Evolutionary conservation across 2,113 vertebrate genomes (phyloP).

Genomic region (Solea senegalensis): DNA sequence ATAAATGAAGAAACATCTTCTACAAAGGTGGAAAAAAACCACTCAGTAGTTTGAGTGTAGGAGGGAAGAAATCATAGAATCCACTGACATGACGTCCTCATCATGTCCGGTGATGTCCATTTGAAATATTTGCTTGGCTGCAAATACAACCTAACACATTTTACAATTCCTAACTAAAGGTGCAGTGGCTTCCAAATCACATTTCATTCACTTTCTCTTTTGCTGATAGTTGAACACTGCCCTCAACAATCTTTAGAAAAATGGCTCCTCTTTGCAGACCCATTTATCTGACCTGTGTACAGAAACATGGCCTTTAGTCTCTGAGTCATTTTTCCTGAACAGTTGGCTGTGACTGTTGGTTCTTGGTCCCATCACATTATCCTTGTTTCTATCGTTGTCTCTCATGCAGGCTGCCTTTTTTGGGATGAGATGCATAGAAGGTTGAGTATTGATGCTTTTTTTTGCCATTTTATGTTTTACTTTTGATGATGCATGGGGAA

Average conservation of each 20-base stretch:
- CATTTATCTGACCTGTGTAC: constrained; percentile 65
- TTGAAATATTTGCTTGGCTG: constrained; percentile 23
- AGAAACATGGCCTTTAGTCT: constrained; percentile 51
- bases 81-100: constrained; percentile 33
- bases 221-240: constrained; percentile 34
- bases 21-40: constrained; percentile 70
- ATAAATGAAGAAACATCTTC: constrained; percentile 65
- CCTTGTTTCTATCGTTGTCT: constrained; percentile 49
- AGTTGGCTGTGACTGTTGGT: constrained; percentile 53
- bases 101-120: constrained; percentile 31
- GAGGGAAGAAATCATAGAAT: constrained; percentile 56
- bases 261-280: constrained; percentile 76
- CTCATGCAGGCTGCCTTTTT: constrained; percentile 47
- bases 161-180: constrained; percentile 12
- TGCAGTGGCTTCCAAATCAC: constrained; percentile 11
- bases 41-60: constrained; percentile 53
- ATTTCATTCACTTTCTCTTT: constrained; percentile 19
- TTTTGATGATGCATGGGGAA: constrained; percentile 51
- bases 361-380: constrained; percentile 38
- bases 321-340: constrained; percentile 53
- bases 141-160: constrained; percentile 21
- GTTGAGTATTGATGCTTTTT: constrained; percentile 49
- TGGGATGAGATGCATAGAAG: constrained; percentile 49
- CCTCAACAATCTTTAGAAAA: constrained; percentile 54
- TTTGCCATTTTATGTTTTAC: constrained; percentile 67